phyloP scores from a whole-genome alignment of 2,888 invertebrate genomes.

The Unio pictorum region DNA sequence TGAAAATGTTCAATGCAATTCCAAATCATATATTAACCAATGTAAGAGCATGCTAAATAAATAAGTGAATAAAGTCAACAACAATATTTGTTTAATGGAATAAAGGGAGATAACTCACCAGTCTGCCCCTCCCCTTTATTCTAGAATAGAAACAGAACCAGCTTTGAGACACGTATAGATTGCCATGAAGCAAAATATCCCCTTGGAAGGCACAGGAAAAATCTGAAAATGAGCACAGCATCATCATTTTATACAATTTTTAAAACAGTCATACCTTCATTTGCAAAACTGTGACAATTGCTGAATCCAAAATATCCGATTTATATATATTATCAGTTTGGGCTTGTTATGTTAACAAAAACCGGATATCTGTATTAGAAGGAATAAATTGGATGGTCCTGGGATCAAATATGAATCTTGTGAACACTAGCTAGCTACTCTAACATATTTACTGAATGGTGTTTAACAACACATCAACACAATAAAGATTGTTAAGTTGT shows the following conservation, averaged over 20 bases:
- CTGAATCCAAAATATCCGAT: too few relatives aligned
- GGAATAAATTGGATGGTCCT: too few relatives aligned
- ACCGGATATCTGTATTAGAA: too few relatives aligned
- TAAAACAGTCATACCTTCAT: background rate
- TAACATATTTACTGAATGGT: too few relatives aligned
- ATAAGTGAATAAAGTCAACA: background rate
- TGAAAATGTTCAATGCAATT: too few relatives aligned
- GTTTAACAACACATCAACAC: too few relatives aligned
- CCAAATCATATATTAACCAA: too few relatives aligned
- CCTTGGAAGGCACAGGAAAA: conserved; percentile 94
- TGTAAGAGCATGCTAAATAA: background rate
- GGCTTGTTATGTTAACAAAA: too few relatives aligned
- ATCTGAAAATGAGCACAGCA: conserved; percentile 70
- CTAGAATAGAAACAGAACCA: conserved; percentile 97
- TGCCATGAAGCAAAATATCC: conserved; percentile 92
- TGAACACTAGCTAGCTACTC: too few relatives aligned
- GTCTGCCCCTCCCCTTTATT: conserved; percentile 94
- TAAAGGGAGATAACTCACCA: conserved; percentile 76
- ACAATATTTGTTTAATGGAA: background rate
- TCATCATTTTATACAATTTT: background rate
- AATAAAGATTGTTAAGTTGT: too few relatives aligned
- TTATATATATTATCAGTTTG: too few relatives aligned
- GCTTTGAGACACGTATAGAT: conserved; percentile 93
- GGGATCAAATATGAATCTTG: too few relatives aligned
- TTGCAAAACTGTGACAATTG: background rate